These are phyloP conservation scores for Typhlomys cinereus DNA, from an alignment of 2,113 vertebrate genomes.

Conservation along the genomic window DNA sequence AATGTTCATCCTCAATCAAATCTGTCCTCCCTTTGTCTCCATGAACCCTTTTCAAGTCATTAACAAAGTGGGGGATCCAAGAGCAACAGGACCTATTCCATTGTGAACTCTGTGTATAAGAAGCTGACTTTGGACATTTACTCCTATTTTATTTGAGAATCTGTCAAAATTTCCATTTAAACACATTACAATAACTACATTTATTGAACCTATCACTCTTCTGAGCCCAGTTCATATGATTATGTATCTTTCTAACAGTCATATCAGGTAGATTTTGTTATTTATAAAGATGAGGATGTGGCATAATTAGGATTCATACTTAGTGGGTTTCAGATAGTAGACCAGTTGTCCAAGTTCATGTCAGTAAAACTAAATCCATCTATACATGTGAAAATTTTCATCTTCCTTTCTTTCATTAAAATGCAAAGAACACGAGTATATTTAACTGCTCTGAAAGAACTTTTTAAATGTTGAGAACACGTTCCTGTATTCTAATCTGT, in stretches of 20 bases:
- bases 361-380: neutral
- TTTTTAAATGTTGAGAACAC: neutral
- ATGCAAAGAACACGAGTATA: neutral
- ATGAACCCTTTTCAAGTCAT: neutral
- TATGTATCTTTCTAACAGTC: neutral
- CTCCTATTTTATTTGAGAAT: neutral
- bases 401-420: neutral
- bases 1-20: neutral
- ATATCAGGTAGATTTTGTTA: neutral
- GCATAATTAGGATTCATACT: neutral
- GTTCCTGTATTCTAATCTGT: neutral
- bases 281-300: neutral
- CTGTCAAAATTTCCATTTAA: neutral
- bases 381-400: neutral
- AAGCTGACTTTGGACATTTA: neutral
- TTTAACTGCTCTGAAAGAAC: slow-evolving; percentile 1
- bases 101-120: neutral
- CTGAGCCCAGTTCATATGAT: neutral
- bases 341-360: neutral
- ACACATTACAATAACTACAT: neutral
- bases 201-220: neutral
- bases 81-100: neutral
- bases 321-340: neutral
- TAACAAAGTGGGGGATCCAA: neutral
- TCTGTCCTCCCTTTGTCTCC: neutral